Conservation (phyloP, 2,113 vertebrate species). For the Chrysemys picta region DNA sequence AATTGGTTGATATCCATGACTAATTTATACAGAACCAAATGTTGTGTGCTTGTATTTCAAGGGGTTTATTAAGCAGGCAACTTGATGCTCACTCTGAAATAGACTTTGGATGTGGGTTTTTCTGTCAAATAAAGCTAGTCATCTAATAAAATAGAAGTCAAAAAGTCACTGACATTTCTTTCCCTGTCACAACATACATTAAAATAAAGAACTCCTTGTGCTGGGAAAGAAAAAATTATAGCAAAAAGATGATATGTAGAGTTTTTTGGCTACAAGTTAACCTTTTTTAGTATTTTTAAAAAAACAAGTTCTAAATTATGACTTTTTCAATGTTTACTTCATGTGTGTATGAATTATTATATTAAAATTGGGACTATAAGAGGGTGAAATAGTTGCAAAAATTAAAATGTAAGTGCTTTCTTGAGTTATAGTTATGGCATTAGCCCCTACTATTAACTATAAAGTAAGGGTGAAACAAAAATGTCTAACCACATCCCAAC, state of each 20-base stretch:
- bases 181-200: constrained; percentile 7
- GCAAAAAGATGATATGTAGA: neutral
- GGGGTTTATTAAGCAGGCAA: neutral
- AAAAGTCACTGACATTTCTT: constrained; percentile 36
- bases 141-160: constrained; percentile 19
- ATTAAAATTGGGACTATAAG: neutral
- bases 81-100: constrained; percentile 30
- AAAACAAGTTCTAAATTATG: neutral
- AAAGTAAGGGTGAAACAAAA: neutral
- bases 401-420: neutral
- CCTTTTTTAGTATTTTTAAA: neutral
- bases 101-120: neutral
- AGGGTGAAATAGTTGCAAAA: neutral
- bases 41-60: constrained; percentile 3
- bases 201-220: constrained; percentile 66
- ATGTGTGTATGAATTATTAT: neutral
- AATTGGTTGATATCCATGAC: neutral
- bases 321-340: neutral
- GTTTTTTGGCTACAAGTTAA: neutral
- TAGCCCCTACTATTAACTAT: neutral
- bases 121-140: constrained; percentile 24
- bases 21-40: neutral
- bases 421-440: neutral
- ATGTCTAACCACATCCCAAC: neutral
- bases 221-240: neutral